Percentiles rank a stretch among this genome's conserved stretches.
phyloP scores from a whole-genome alignment of 2,888 invertebrate genomes.

The Lysandra bellargus region DNA sequence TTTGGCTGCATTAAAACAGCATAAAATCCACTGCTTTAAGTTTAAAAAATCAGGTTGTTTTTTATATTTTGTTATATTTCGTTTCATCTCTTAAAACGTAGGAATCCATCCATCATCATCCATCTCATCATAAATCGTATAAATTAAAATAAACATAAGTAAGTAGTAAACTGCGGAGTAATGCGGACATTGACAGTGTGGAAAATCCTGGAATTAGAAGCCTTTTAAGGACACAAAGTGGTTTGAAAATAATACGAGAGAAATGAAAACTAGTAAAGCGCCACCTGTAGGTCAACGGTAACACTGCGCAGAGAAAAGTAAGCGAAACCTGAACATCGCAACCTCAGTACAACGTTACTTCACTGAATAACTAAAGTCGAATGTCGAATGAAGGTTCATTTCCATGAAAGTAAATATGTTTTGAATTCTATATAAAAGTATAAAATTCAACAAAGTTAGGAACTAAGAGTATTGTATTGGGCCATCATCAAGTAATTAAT shows the following conservation, averaged over 20 bases:
- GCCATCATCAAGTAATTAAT: too few relatives aligned
- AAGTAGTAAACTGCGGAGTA: not conserved
- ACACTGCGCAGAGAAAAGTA: not conserved
- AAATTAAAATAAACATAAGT: not conserved
- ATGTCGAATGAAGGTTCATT: not conserved
- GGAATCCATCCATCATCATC: too few relatives aligned
- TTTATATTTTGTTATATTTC: too few relatives aligned
- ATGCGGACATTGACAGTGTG: not conserved
- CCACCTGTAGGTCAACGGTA: not conserved
- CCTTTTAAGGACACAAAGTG: not conserved
- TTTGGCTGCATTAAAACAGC: not conserved
- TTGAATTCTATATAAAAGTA: not conserved
- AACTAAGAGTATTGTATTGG: not conserved
- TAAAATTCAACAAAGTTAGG: not conserved
- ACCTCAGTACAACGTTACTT: not conserved
- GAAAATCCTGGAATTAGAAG: conserved; percentile 5
- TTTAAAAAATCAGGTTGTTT: too few relatives aligned
- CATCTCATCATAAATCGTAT: not conserved
- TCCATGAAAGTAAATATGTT: not conserved
- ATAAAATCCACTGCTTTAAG: too few relatives aligned
- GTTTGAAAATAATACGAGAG: not conserved
- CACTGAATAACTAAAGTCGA: not conserved
- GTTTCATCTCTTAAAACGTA: too few relatives aligned
- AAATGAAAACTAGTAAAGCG: not conserved
- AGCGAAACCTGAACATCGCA: not conserved